Conservation (phyloP, 2,888 invertebrate genomes). For the Leucoptera coffeella region DNA sequence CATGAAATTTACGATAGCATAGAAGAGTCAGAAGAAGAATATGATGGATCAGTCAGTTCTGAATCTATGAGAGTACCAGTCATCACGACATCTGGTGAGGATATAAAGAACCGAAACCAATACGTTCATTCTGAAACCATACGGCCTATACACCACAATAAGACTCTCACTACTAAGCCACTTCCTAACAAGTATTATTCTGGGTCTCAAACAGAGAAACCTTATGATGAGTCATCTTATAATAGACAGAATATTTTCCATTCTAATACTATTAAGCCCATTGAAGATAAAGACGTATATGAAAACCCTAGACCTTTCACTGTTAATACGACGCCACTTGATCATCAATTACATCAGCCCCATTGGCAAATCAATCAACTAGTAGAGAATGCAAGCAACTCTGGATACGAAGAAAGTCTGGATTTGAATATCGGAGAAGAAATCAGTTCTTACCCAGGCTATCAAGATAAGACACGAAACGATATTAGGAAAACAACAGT, state of each 20-base stretch:
- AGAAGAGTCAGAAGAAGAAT: constrained; percentile 26
- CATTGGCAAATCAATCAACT: constrained; percentile 46
- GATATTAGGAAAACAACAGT: too few relatives aligned
- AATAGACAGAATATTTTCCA: constrained; percentile 22
- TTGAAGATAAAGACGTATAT: constrained; percentile 17
- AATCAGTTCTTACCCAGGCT: constrained; percentile 10
- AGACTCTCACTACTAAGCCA: constrained; percentile 17
- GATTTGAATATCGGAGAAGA: constrained; percentile 42
- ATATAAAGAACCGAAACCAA: constrained; percentile 14
- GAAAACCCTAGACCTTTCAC: constrained; percentile 39
- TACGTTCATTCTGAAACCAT: too few relatives aligned
- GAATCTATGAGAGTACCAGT: constrained; percentile 44
- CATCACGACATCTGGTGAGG: constrained; percentile 26
- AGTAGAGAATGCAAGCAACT: constrained; percentile 29
- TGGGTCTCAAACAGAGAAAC: constrained; percentile 46
- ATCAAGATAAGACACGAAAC: neutral
- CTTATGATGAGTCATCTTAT: constrained; percentile 17
- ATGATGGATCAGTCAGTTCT: constrained; percentile 34
- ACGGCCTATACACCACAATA: too few relatives aligned
- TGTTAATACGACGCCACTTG: constrained; percentile 21
- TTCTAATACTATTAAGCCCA: constrained; percentile 29
- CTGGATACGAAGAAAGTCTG: constrained; percentile 32
- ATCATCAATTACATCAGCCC: constrained; percentile 40
- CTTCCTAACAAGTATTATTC: too few relatives aligned
- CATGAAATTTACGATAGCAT: constrained; percentile 27